These are phyloP conservation scores for Steinernema hermaphroditum DNA, from an alignment of 2,888 invertebrate species.

Conservation along the genomic window DNA sequence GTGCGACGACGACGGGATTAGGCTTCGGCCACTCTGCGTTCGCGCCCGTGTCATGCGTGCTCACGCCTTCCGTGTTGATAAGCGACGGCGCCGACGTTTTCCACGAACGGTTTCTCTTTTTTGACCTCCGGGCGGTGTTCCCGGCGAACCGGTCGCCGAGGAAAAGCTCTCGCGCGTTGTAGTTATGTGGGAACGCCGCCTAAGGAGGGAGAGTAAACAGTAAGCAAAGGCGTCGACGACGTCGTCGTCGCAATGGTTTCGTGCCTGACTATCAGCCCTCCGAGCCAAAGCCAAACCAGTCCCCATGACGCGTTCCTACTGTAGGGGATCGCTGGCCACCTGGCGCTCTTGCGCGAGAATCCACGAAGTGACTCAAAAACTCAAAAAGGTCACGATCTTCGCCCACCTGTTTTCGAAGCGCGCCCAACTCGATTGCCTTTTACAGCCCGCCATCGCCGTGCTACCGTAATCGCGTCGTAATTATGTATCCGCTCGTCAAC, in stretches of 20 bases:
- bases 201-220: not conserved
- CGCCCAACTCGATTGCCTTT: conserved; percentile 7
- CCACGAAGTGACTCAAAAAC: not conserved
- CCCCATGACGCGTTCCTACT: not conserved
- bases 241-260: conserved; percentile 14
- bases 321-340: not conserved
- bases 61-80: not conserved
- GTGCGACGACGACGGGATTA: not conserved
- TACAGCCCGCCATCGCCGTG: not conserved
- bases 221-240: conserved; percentile 13
- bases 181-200: too few relatives aligned
- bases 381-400: conserved; percentile 18
- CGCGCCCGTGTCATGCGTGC: not conserved
- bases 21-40: not conserved
- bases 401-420: not conserved
- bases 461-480: conserved; percentile 3
- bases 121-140: not conserved
- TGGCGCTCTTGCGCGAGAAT: not conserved
- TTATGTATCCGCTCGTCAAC: conserved; percentile 6
- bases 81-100: not conserved
- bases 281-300: not conserved
- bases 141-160: conserved; percentile 2
- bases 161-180: too few relatives aligned
- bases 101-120: conserved; percentile 16
- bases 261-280: conserved; percentile 7